Percentiles rank a stretch among this genome's conserved stretches.
Evolutionary conservation across 2,113 vertebrate species (phyloP).

Genomic region (Neotoma lepida): DNA sequence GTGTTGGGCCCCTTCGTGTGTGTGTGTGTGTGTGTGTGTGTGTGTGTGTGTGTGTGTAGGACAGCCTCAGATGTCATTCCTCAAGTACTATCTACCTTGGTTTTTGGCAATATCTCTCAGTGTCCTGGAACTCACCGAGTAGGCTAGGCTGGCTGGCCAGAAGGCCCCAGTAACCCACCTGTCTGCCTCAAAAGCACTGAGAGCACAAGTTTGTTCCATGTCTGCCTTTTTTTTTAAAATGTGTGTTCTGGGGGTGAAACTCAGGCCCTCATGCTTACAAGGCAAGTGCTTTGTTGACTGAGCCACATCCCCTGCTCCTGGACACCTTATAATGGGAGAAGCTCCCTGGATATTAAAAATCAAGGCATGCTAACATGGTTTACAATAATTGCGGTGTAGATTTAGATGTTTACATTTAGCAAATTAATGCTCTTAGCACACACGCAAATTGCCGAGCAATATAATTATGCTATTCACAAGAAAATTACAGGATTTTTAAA

Average conservation of each 20-base stretch:
- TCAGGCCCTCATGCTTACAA: background rate
- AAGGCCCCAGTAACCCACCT: background rate
- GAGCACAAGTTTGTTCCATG: background rate
- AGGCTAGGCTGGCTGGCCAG: background rate
- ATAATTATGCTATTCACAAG: conserved; percentile 61
- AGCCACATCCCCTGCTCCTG: background rate
- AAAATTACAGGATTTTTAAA: conserved; percentile 72
- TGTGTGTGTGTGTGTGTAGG: background rate
- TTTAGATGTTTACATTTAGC: conserved; percentile 68
- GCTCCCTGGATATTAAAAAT: background rate
- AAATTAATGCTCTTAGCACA: conserved; percentile 68
- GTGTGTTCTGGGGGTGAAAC: background rate
- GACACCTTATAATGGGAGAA: background rate
- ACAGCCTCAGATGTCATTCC: background rate
- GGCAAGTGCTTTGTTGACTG: background rate
- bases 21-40: background rate
- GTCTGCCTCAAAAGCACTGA: background rate
- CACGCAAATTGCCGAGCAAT: conserved; percentile 57
- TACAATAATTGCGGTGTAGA: background rate
- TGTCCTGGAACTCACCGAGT: background rate
- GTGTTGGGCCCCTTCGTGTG: background rate
- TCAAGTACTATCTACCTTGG: background rate
- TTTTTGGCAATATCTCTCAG: background rate
- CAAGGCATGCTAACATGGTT: background rate
- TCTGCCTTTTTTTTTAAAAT: no score